Evolutionary conservation across 2,797 vertebrate species (phyloP).

Genomic region (Megalops cyprinoides): DNA sequence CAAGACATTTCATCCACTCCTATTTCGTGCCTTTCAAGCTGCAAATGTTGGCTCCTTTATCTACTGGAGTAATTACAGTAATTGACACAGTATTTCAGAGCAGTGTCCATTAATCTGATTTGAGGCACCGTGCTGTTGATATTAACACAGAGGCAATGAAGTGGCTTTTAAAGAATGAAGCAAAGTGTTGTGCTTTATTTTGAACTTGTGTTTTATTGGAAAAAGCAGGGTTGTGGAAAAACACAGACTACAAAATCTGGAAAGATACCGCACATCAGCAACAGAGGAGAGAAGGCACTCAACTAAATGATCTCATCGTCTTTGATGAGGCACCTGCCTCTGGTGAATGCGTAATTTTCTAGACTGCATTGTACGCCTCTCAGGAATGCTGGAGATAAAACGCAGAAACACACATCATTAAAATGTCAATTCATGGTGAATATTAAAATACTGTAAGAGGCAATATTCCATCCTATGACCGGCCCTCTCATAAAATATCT

Average conservation of each 20-base stretch:
- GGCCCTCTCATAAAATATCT: neutral
- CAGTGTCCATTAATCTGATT: neutral
- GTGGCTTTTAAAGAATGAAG: too few species aligned
- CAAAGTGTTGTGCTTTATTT: neutral
- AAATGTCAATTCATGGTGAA: neutral
- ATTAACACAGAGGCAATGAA: too few species aligned
- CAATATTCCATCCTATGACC: neutral
- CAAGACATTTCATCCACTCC: too few species aligned
- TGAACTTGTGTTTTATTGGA: too few species aligned
- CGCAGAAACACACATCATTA: neutral
- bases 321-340: neutral
- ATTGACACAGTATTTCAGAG: neutral
- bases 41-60: constrained; percentile 8
- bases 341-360: neutral
- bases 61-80: neutral
- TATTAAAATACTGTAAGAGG: neutral
- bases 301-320: neutral
- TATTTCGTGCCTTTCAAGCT: neutral
- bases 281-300: too few species aligned
- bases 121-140: neutral
- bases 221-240: too few species aligned
- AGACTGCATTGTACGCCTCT: too few species aligned
- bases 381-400: too few species aligned
- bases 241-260: too few species aligned
- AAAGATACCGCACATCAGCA: too few species aligned